Percentiles rank a stretch among this genome's conserved stretches.
These are phyloP conservation scores for Mohoua ochrocephala DNA, from an alignment of 2,113 vertebrate genomes.

Conservation along the genomic window DNA sequence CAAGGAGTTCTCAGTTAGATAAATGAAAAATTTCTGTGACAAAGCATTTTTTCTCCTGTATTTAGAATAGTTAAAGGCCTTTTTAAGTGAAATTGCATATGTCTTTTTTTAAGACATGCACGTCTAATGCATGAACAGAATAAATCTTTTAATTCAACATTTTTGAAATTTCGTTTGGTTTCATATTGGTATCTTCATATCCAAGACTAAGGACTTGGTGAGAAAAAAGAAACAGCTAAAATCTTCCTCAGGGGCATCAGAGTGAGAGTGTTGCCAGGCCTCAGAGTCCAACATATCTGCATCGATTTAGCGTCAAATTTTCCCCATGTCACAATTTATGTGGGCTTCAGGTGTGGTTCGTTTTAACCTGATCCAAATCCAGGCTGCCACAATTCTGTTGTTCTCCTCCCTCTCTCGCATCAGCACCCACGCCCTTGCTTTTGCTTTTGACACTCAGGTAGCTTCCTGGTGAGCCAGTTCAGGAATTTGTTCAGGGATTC, in stretches of 20 bases:
- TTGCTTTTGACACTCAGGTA: neutral
- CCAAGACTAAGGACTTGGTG: neutral
- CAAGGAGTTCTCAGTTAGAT: neutral
- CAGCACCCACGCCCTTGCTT: neutral
- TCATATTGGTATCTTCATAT: neutral
- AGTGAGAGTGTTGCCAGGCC: neutral
- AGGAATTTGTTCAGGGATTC: neutral
- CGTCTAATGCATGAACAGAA: neutral
- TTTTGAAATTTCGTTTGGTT: neutral
- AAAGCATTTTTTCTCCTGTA: neutral
- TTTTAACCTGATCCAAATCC: neutral
- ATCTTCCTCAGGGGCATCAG: neutral
- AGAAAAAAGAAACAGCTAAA: neutral
- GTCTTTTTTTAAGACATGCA: neutral
- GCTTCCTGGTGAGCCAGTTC: neutral
- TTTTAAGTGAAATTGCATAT: neutral
- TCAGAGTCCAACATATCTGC: neutral
- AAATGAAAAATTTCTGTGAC: neutral
- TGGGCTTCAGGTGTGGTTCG: neutral
- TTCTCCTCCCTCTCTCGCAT: neutral
- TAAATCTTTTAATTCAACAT: neutral
- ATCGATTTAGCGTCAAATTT: neutral
- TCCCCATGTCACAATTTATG: neutral
- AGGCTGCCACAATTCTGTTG: neutral
- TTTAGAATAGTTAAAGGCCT: neutral